Evolutionary conservation across 2,888 invertebrate species (phyloP), one percentile per base, ranked within the genome.

Genomic region (Malachius bipustulatus): DNA sequence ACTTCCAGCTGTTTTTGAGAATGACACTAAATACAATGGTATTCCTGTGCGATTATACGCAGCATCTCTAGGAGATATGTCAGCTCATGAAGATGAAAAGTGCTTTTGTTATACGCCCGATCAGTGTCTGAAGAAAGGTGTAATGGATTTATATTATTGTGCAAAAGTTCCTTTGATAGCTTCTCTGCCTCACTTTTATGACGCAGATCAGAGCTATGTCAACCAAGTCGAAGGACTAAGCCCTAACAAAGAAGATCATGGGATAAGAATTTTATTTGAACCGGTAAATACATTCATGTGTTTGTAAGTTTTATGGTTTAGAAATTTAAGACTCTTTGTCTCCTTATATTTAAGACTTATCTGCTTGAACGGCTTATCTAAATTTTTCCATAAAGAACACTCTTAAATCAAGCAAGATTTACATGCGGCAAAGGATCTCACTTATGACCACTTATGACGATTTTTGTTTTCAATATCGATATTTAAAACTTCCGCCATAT

Each of bases 161-260:
- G 47, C 73, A 0, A 76, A 77, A 0, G 81, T 72, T 0, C 89
- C 90, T 0, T 57, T 90, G 29, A 67, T 78, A 6, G 79, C 71
- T 0, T 82, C 88, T 0, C 54, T 83, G 56, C 90, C 90, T 0
- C 90, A 91, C 59, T 82, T 82, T 51, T 73, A 75, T 42, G 69
- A 73, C 2, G 63, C 67, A 0, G 80, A 83, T 43, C 52, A 56
- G 32, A 57, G 54, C 30, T 62, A 63, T 33, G 32, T 56, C 2
- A 49, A 55, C 4, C 65, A 64, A 2, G 71, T 77, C 0, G 67
- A 65, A 34, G 83, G 84, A 3, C 52, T 84, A 1, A 65, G 62
- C 34, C 83, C 84, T 0, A 70, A 74, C 37, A 62, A 72, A 43
- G 69, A 77, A 32, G 69, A 79, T 34, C 90, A 91, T 56, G 77